Evolutionary conservation across 2,888 invertebrate genomes (phyloP).

Genomic region (Leptinotarsa haldemani): DNA sequence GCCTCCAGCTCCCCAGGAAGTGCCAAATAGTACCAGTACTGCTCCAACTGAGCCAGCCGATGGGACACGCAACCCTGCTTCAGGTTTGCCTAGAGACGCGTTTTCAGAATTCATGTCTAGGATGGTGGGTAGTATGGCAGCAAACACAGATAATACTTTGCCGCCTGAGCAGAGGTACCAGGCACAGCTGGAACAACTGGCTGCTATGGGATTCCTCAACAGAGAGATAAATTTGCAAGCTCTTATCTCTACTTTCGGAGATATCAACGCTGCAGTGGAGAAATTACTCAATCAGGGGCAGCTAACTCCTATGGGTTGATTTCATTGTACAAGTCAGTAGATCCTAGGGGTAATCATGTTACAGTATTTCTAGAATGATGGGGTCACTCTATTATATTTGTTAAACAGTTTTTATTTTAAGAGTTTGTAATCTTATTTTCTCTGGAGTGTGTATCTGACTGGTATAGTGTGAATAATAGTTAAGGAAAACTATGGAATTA

Average conservation of each 20-base stretch:
- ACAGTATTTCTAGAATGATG: background rate
- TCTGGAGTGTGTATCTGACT: constrained; percentile 6
- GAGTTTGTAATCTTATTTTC: background rate
- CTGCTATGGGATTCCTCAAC: constrained; percentile 97
- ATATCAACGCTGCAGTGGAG: constrained; percentile 98
- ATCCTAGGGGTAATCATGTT: background rate
- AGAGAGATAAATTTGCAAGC: constrained; percentile 98
- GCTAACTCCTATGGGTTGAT: constrained; percentile 30
- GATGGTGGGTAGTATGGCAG: constrained; percentile 77
- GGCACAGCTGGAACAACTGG: constrained; percentile 92
- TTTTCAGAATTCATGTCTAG: constrained; percentile 82
- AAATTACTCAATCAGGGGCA: constrained; percentile 75
- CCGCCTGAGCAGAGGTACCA: constrained; percentile 96
- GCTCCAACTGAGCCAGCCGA: constrained; percentile 49
- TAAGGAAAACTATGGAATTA: constrained; percentile 2
- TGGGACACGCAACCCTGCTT: constrained; percentile 59
- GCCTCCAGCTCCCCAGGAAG: constrained; percentile 57
- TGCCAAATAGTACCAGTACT: constrained; percentile 59
- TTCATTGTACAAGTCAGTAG: background rate
- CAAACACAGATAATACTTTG: constrained; percentile 64
- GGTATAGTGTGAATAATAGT: constrained; percentile 6
- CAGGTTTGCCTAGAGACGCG: constrained; percentile 50
- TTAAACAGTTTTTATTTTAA: background rate
- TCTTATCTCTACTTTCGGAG: constrained; percentile 94
- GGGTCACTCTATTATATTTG: background rate